Evolutionary conservation across 1,140 invertebrate species (phyloP).

Genomic region (Bombus vancouverensis): DNA sequence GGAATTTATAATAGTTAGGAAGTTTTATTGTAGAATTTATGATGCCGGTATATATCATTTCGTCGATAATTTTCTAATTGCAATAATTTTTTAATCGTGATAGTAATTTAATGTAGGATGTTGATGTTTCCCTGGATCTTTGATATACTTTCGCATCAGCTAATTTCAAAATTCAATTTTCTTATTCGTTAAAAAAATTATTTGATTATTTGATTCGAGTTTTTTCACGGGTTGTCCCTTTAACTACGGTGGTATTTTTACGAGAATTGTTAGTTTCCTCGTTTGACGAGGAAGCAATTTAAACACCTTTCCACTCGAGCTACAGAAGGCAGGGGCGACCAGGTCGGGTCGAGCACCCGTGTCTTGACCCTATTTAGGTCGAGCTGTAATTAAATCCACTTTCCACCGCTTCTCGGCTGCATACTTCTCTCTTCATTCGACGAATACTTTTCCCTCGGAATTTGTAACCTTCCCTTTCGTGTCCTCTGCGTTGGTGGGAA

Average conservation of each 20-base stretch:
- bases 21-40: no score
- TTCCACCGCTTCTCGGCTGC: conserved; percentile 36
- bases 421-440: conserved; percentile 5
- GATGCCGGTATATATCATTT: no score
- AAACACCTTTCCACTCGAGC: conserved; percentile 30
- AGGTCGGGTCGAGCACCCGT: conserved; percentile 59
- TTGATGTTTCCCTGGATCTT: no score
- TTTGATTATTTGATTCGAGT: neutral
- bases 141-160: no score
- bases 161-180: no score
- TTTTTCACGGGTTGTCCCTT: neutral
- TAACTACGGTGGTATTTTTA: neutral
- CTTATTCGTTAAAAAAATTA: no score
- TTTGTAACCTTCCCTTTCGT: neutral
- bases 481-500: neutral
- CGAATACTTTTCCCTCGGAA: conserved; percentile 7
- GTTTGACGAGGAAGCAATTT: conserved; percentile 37
- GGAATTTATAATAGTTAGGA: no score
- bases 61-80: no score
- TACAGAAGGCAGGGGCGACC: conserved; percentile 40
- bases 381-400: conserved; percentile 69
- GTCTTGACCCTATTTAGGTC: conserved; percentile 74
- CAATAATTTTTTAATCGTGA: no score
- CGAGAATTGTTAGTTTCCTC: neutral
- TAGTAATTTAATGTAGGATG: no score